Conservation (phyloP, 2,113 vertebrate species). For the Brienomyrus longianalis region DNA sequence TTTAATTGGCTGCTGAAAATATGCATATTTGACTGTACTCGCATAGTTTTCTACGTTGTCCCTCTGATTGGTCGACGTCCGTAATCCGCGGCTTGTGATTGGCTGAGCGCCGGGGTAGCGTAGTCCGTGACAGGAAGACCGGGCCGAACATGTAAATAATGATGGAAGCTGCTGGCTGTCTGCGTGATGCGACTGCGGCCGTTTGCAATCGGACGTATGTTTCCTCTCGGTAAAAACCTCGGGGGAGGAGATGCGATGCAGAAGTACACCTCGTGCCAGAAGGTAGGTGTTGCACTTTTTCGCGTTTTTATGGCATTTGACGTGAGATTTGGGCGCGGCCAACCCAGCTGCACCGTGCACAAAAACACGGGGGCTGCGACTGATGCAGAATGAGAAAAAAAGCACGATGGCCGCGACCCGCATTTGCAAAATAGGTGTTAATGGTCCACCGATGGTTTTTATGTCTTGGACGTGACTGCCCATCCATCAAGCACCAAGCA, state of each 20-base stretch:
- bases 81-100: neutral
- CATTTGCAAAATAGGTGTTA: neutral
- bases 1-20: neutral
- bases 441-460: neutral
- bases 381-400: neutral
- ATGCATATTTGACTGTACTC: neutral
- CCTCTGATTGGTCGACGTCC: neutral
- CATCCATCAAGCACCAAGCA: neutral
- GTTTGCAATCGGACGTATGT: neutral
- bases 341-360: neutral
- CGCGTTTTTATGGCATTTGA: neutral
- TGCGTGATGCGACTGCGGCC: neutral
- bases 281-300: conserved; percentile 1
- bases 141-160: conserved; percentile 3
- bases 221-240: neutral
- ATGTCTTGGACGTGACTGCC: neutral
- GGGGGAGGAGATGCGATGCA: neutral
- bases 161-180: neutral
- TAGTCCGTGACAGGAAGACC: neutral
- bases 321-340: conserved; percentile 1
- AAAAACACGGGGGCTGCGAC: neutral
- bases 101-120: neutral
- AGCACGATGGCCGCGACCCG: neutral
- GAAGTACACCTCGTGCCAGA: neutral
- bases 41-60: neutral